phyloP scores from a whole-genome alignment of 2,888 invertebrate species.

The Eustalomyia histrio region DNA sequence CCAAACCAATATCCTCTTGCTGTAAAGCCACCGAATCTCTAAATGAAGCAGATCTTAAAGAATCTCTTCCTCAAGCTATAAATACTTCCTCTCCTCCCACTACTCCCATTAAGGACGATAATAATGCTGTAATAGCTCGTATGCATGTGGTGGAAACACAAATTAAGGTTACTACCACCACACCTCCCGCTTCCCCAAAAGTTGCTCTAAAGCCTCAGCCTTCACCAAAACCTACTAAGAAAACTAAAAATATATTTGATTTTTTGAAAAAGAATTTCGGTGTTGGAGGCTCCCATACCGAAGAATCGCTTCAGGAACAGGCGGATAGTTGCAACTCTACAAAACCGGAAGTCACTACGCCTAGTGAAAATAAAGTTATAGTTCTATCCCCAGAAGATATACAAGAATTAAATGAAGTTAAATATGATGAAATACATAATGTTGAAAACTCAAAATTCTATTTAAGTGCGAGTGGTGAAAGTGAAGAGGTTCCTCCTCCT shows the following conservation, averaged over 20 bases:
- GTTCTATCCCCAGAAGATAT: conserved; percentile 66
- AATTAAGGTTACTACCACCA: conserved; percentile 76
- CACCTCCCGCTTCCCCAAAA: conserved; percentile 73
- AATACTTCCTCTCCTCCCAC: not conserved
- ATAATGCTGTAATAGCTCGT: conserved; percentile 74
- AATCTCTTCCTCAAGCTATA: not conserved
- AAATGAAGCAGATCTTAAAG: conserved; percentile 68
- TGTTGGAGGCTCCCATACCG: conserved; percentile 68
- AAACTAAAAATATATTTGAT: conserved; percentile 79
- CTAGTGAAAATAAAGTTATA: conserved; percentile 57
- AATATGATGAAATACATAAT: conserved; percentile 70
- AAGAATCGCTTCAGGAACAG: conserved; percentile 32
- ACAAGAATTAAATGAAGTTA: conserved; percentile 71
- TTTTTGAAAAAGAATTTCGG: conserved; percentile 79
- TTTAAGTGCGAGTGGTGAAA: conserved; percentile 70
- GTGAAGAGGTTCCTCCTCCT: conserved; percentile 62
- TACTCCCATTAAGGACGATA: conserved; percentile 55
- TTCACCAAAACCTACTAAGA: conserved; percentile 63
- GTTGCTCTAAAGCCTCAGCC: conserved; percentile 27
- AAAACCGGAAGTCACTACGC: conserved; percentile 21
- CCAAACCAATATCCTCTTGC: conserved; percentile 71
- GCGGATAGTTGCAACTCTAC: not conserved
- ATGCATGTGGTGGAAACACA: conserved; percentile 77
- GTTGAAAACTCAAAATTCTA: conserved; percentile 78
- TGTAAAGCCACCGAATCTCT: conserved; percentile 71